Evolutionary conservation across 2,113 vertebrate genomes (phyloP), one percentile per base, ranked within the genome.

Genomic region (Prochilodus magdalenae): DNA sequence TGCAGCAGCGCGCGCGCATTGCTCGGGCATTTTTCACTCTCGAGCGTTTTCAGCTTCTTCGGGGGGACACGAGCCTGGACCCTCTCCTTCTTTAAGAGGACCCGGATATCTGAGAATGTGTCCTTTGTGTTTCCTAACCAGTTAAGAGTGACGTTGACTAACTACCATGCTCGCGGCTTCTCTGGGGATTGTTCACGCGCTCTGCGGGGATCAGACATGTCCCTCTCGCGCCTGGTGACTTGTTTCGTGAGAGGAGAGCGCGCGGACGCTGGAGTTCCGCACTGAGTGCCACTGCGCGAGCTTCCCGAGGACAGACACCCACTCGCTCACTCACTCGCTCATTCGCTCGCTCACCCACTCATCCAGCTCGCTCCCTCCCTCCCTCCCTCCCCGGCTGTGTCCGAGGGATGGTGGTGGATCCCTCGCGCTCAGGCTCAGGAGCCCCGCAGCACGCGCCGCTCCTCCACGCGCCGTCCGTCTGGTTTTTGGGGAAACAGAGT

Each of bases 351-450:
- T 18, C 15, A 16, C 49, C 2, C 49, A 2, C 53, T 55, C 53
- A 4, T n/a, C n/a, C n/a, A n/a, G n/a, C 15, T 18, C 49, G 3
- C 49, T 14, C 49, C 53, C 53, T 55, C 53, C 20, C 4, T 18
- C 51, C 18, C 14, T 20, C 51, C 51, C 1, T 55, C 20, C 53
- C 53, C 53, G 53, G 90, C 90, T 91, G 89, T 89, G 93, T 91
- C 92, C 90, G 93, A 96, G 97, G 96, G 96, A 98, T 98, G 97
- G 93, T 98, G 91, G 94, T 95, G 96, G 93, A 93, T 94, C 87
- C 91, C 92, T 90, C 89, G 92, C 93, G 5, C 20, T 55, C 53
- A 55, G 53, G 91, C 91, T 90, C 93, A 94, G 96, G 96, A 96
- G 96, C 95, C 94, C 94, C 92, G 94, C 93, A 91, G 94, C 88